A percentile compares a stretch with the other conserved stretches of the same genome.
Evolutionary conservation across 2,797 vertebrate genomes (phyloP).

Genomic region (Alectoris magna): DNA sequence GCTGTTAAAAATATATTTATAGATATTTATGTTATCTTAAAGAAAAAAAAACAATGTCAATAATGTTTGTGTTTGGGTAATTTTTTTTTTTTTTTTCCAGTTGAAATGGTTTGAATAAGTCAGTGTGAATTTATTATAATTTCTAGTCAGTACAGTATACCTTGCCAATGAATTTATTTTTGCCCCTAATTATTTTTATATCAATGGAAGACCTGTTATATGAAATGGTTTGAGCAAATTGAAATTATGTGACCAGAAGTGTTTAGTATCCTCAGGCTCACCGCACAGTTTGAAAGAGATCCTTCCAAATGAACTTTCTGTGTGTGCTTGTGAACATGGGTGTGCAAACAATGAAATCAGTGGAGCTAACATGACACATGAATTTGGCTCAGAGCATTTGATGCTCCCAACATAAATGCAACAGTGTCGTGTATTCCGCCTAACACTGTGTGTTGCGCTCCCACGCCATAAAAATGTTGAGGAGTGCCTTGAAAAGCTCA

Average conservation of each 20-base stretch:
- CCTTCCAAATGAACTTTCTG: background rate
- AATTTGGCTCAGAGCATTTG: background rate
- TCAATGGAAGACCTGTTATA: background rate
- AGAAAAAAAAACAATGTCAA: background rate
- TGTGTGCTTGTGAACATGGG: background rate
- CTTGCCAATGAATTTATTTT: background rate
- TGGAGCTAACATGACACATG: background rate
- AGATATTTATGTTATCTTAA: background rate
- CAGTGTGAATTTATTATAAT: background rate
- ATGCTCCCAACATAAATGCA: background rate
- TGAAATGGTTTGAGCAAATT: background rate
- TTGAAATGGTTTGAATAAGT: background rate
- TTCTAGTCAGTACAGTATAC: background rate
- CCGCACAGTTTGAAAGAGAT: background rate
- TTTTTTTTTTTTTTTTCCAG: background rate
- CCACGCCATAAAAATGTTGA: background rate
- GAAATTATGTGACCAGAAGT: background rate
- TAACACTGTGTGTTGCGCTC: background rate
- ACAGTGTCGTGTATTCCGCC: background rate
- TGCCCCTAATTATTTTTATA: background rate
- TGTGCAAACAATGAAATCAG: background rate
- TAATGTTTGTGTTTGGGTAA: background rate
- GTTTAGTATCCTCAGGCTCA: background rate
- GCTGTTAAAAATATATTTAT: background rate
- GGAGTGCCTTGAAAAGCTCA: background rate